Evolutionary conservation across 2,797 vertebrate genomes (phyloP), one percentile per base, ranked within the genome.

Genomic region (Xyrichtys novacula): DNA sequence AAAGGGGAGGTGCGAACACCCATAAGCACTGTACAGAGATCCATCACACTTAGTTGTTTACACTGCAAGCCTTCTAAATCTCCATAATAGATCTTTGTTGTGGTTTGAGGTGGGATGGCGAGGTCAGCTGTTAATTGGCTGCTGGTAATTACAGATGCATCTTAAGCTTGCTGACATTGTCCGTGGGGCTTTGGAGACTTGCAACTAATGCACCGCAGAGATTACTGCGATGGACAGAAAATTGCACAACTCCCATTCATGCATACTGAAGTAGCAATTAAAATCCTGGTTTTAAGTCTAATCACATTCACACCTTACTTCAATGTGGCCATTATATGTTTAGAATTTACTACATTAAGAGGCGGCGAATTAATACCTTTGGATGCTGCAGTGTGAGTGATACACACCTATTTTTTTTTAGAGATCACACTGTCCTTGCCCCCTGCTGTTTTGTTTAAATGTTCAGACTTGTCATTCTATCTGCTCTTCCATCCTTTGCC

Each of bases 41-140:
- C 78, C 74, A 78, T 90, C 77, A 67, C 73, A 70, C 78, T 71
- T 53, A 65, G 62, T 74, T 90, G 87, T 91, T 92, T 88, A 85
- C 75, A 81, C 72, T 74, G 74, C 78, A 44, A 80, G 74, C 75
- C 55, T 78, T 66, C 71, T 49, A 79, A 86, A 89, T 89, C 89
- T 89, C 82, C 70, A 86, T 87, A 86, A 91, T 74, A 88, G 88
- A 91, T 91, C 87, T 91, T 80, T 77, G 84, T 81, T 82, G 89
- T 75, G 86, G 88, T 90, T 82, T 89, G 81, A 85, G 89, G 81
- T 88, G 80, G 69, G 84, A 79, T 70, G 70, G 76, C 68, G 89
- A 86, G 90, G 89, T 92, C 86, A 89, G 85, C 86, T 87, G 85
- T 89, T 93, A 91, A 93, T 90, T 91, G 87, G 88, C 71, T 76